These are phyloP conservation scores for Saccopteryx bilineata DNA, from an alignment of 2,113 vertebrate genomes.

Conservation along the genomic window DNA sequence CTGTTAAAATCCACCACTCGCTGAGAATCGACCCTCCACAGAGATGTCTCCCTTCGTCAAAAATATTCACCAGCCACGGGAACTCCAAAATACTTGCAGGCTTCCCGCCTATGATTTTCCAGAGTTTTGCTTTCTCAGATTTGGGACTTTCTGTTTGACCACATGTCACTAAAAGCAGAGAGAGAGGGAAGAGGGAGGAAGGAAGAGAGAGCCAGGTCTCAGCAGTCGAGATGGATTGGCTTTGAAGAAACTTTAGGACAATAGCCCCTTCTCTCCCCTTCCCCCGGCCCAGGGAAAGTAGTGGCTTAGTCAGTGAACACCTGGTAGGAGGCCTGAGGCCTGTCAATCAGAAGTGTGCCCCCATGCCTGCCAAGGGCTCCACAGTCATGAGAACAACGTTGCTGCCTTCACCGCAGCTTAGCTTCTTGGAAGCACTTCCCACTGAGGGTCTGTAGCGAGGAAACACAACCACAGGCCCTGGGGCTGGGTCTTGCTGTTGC, in stretches of 20 bases:
- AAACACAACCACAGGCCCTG: background rate
- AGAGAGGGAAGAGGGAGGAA: background rate
- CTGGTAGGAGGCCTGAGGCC: background rate
- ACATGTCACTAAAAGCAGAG: conserved; percentile 55
- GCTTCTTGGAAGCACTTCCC: background rate
- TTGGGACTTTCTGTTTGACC: background rate
- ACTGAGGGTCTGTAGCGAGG: background rate
- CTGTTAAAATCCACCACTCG: conserved; percentile 90
- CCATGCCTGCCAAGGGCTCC: background rate
- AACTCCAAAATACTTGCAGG: conserved; percentile 71
- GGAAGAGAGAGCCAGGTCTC: background rate
- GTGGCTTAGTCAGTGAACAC: background rate
- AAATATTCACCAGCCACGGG: conserved; percentile 92
- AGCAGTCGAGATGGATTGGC: background rate
- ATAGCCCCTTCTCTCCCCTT: background rate
- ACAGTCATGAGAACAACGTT: background rate
- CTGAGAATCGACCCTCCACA: conserved; percentile 92
- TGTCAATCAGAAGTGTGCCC: background rate
- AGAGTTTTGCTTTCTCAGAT: too few species aligned
- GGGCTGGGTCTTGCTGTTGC: background rate
- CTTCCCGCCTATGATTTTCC: background rate
- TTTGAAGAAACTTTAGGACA: background rate
- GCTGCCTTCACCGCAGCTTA: background rate
- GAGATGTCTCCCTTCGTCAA: conserved; percentile 75
- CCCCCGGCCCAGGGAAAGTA: background rate